A percentile compares a stretch with the other conserved stretches of the same genome.
Evolutionary conservation across 2,113 vertebrate genomes (phyloP).

Genomic region (Anhinga rufa): DNA sequence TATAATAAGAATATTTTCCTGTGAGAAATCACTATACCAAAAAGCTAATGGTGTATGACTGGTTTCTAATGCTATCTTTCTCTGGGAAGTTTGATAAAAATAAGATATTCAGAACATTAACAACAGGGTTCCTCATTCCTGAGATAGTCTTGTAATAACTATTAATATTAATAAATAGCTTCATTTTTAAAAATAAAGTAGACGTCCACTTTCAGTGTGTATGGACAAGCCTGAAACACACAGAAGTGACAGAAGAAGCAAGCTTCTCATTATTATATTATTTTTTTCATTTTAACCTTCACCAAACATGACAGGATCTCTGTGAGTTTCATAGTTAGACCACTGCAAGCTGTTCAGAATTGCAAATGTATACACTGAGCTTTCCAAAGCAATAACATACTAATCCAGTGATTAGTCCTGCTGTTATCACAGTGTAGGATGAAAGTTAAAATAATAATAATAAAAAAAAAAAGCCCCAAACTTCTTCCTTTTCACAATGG

Average conservation of each 20-base stretch:
- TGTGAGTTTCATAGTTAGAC: not conserved
- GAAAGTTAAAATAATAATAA: not conserved
- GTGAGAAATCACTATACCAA: not conserved
- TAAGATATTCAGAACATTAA: not conserved
- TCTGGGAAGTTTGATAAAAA: not conserved
- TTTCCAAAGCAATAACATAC: not conserved
- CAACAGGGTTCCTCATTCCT: not conserved
- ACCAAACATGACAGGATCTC: not conserved
- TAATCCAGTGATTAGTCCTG: constrained; percentile 8
- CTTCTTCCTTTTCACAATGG: not conserved
- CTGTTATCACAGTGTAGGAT: not conserved
- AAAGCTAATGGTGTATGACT: not conserved
- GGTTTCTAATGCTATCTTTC: not conserved
- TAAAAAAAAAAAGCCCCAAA: not conserved
- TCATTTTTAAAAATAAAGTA: not conserved
- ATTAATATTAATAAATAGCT: not conserved
- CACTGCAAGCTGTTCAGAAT: constrained; percentile 2
- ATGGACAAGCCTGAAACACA: not conserved
- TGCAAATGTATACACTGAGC: not conserved
- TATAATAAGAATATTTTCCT: not conserved
- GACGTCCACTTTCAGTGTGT: not conserved
- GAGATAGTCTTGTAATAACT: not conserved
- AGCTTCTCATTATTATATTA: not conserved
- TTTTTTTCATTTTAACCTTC: not conserved
- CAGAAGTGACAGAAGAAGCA: not conserved